These are phyloP conservation scores for Drosophila yooni DNA, from an alignment of 2,888 invertebrate genomes.

Conservation along the genomic window DNA sequence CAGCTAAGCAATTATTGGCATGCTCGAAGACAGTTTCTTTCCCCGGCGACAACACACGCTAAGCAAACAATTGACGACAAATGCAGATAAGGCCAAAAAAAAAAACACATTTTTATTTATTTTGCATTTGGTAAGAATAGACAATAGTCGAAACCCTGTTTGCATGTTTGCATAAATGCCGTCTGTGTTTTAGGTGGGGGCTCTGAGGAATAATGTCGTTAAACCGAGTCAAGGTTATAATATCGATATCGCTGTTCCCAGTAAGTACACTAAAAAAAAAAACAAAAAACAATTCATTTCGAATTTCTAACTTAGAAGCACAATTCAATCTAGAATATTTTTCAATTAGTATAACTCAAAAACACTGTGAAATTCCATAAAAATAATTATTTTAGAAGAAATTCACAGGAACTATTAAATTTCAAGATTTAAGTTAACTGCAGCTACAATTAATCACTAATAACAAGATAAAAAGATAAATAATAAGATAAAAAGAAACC, in stretches of 20 bases:
- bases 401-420: not conserved
- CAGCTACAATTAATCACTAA: conserved; percentile 4
- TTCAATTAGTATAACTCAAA: not conserved
- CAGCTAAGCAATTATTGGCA: conserved; percentile 62
- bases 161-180: conserved; percentile 15
- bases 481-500: not conserved
- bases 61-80: conserved; percentile 42
- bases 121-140: conserved; percentile 49
- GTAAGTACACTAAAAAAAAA: not conserved
- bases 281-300: not conserved
- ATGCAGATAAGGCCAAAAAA: not conserved
- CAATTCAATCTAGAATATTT: not conserved
- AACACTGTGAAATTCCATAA: not conserved
- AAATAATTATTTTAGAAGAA: not conserved
- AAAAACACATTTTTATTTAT: conserved; percentile 17
- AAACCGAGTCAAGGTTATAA: conserved; percentile 53
- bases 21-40: conserved; percentile 23
- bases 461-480: not conserved
- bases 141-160: conserved; percentile 21
- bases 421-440: not conserved
- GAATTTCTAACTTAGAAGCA: not conserved
- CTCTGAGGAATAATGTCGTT: conserved; percentile 29
- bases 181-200: conserved; percentile 5
- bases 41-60: conserved; percentile 29
- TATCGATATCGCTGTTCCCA: not conserved